Evolutionary conservation across 1,140 invertebrate species (phyloP), one percentile per base, ranked within the genome.

Genomic region (Cyclina sinensis): DNA sequence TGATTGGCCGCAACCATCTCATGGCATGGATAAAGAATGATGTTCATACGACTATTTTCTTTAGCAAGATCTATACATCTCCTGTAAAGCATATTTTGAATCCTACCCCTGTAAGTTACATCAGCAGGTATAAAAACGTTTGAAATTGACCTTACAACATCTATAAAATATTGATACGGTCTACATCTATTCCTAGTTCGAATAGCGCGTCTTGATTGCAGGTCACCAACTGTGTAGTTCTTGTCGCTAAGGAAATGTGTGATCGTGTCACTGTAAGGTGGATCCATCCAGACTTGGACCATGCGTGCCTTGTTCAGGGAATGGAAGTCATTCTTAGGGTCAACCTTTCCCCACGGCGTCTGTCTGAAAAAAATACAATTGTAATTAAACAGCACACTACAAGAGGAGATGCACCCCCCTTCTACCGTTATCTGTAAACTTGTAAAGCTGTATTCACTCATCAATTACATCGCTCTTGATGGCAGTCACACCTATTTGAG

Each of bases 131-230:
- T 68, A 54, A 51, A 87, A 7, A 87, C 76, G 24, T 79, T 37
- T 0, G 85, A 87, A 21, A 87, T 46, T 18, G 74, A 62, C 39
- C 35, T 37, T n/a, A 87, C 57, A 24, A 46, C 65, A 32, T 87
- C 76, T 16, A 87, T n/a, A 30, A 78, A 87, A 46, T 87, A 87
- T 32, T 87, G 51, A 32, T 87, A 87, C 27, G 85, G 76, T 39
- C 80, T 79, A 73, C 85, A 87, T 24, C 70, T 30, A 43, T 87
- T 87, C 24, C 54, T 24, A 39, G 43, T 46, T 0, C 85, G 54
- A 27, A 87, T 80, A 30, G 32, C 37, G 14, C 12, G 51, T 79
- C 85, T 62, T 14, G 32, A 9, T 30, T 59, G 27, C 0, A 87
- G 24, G 18, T 80, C 32, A 0, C 76, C 85, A n/a, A 48, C 14